Base-by-base conservation (phyloP, 2,113 vertebrate genomes). In the Chaetura pelagica region DNA sequence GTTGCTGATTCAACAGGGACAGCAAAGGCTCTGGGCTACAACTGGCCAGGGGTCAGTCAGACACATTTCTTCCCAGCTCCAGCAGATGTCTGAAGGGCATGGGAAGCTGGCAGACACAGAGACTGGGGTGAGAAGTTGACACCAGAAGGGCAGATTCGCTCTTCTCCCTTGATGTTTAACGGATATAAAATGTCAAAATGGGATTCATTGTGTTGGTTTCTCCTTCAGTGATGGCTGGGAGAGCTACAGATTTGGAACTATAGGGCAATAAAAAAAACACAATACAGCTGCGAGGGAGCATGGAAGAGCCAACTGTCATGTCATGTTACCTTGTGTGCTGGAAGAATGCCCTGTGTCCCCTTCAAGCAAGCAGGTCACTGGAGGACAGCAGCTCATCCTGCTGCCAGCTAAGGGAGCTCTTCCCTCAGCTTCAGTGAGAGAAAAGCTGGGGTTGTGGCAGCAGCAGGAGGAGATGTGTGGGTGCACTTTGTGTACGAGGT, bases 381-480 rank as follows among this genome's bases (percentile, higher is more conserved):
- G 26, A 7, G 71, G 51, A 44, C 3, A 46, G n/a, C 68, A 71
- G 80, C 68, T 61, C 69, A 15, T 18, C 38, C 13, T 38, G 55
- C 55, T 48, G 24, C 68, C 59, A 73, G 51, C 74, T 38, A 38
- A 11, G 4, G 59, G 24, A 69, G 38, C 22, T 2, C 4, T 1
- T 21, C 59, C 75, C 63, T 44, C 58, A 46, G 69, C 71, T 77
- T 9, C 72, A 34, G 42, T 1, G 5, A 29, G 46, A 30, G 64
- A 32, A 63, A 54, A 81, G 51, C 52, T 3, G 34, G 5, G 12
- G 32, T 16, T 72, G 75, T 3, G 42, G 27, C 0, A 66, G 74
- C 38, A 11, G 1, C 0, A 0, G 52, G 4, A 54, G 21, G 59
- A 42, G n/a, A 1, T 4, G 19, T 8, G 32, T 4, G 51, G 40